Evolutionary conservation across 2,888 invertebrate genomes (phyloP), one percentile per base, ranked within the genome.

Genomic region (Amiota communis): DNA sequence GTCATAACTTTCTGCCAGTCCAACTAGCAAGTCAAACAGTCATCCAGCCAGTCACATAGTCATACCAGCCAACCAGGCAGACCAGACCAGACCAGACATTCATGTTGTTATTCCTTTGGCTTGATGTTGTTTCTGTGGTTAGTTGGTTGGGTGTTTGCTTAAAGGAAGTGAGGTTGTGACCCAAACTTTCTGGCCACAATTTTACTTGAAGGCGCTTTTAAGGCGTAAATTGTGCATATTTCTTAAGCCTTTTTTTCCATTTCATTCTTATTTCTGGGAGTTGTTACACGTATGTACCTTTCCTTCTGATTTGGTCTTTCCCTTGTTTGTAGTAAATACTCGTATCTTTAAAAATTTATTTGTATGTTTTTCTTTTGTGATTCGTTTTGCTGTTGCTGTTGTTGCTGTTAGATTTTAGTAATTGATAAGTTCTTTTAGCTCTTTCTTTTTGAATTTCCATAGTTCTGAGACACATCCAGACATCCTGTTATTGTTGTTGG

Each of bases 81-180:
- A 36, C 36, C 36, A 36, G 36, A 23, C 23, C 23, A 23, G 23
- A 36, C 36, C 36, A 36, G 36, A 36, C 36, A 36, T 36, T 36
- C 36, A 36, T 36, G 36, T 36, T 23, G 36, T 36, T 36, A 36
- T 6, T 36, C 36, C 36, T 36, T 36, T 36, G 36, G 36, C 36
- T 4, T 36, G 36, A 36, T 63, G 23, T 17, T 23, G 11, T 61
- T 17, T 17, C 23, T 23, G 20, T 61, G 53, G 23, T 23, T 63
- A n/a, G 46, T 36, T 20, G 23, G 46, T 36, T 8, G 46, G n/a
- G 10, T 63, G 65, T 65, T 65, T 65, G 65, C 65, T 65, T 48
- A 48, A 65, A 65, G 65, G 65, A 65, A 65, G 65, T 65, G 48
- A 65, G 65, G 65, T 65, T 65, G 48, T 65, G 65, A 65, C 65